Evolutionary conservation across 2,888 invertebrate genomes (phyloP), one percentile per base, ranked within the genome.

Genomic region (Agrotis exclamationis): DNA sequence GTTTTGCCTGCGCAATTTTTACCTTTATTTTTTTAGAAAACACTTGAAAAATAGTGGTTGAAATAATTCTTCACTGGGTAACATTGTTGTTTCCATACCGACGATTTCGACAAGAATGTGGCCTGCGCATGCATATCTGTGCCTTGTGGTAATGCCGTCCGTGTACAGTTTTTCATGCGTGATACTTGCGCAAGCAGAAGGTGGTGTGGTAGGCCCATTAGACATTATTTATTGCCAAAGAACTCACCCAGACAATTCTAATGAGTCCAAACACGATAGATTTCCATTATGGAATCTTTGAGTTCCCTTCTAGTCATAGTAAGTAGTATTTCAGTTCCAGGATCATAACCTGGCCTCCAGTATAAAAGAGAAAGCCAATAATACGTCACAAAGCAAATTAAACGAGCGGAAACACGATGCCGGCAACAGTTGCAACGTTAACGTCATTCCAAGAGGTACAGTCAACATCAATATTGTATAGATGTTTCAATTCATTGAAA

Each of bases 391-490:
- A 39, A 58, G 20, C 24, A 20, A 24, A 24, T 47, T 66, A 50
- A 57, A 58, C 6, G 45, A 57, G 9, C 39, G 4, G 39, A 47
- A 39, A 51, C 13, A 9, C 22, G 24, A 45, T 18, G 9, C 9
- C 39, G 39, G 39, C 39, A 39, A 39, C 39, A 11, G 20, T 20
- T 73, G 68, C 39, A 76, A 45, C 39, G 9, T 33, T 47, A 24
- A 58, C 33, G 51, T 20, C 13, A 47, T 24, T 67, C 7, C n/a
- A 4, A 20, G 28, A 68, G 47, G 47, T 76, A 76, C 51, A 13
- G 51, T 47, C 3, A 47, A 11, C 39, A 47, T 44, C 20, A n/a
- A 53, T 53, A 28, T 6, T n/a, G 4, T 48, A 22, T 4, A 1
- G 13, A n/a, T 9, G 24, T 11, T 45, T 18, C 22, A 1, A 33